Evolutionary conservation across 2,113 vertebrate genomes (phyloP), one percentile per base, ranked within the genome.

Genomic region (Athene noctua): DNA sequence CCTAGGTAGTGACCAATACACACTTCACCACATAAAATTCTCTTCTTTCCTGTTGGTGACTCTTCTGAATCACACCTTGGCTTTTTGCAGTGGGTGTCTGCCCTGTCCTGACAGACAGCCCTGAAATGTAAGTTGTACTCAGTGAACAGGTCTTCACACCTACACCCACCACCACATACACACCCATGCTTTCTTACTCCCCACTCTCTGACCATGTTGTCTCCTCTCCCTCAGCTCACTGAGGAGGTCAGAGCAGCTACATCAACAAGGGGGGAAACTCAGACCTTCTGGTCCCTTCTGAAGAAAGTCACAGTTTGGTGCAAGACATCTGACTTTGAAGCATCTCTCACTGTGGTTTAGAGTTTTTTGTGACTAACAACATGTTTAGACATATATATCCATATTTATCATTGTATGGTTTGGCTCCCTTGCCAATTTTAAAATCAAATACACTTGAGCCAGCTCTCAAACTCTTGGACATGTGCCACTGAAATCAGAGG

Each of bases 381-480:
- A 47, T 49, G n/a, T 72, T 88, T 79, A 68, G 75, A 85, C 51
- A 54, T 29, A 55, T 44, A 46, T 63, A 81, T 29, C 13, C 23
- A 2, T 29, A 23, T 73, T 57, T 89, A 58, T 36, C 0, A 0
- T 46, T 84, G 49, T 42, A 62, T 13, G 27, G 7, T 54, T 86
- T 93, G 51, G 23, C 38, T 74, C 12, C 55, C 42, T 78, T 87
- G 84, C 59, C 65, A 73, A 20, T 58, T 94, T 59, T 74, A 81
- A 82, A 89, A 93, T n/a, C 3, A 3, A 91, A 61, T 61, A 66
- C 36, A 27, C 40, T 75, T 42, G 11, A 55, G 62, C n/a, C 71
- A 70, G 55, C 36, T 78, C 46, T 73, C 36, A 52, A 58, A 51
- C 46, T 89, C 77, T 68, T 80, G 51, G 71, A 73, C 5, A 52